A percentile compares a stretch with the other conserved stretches of the same genome.
These are phyloP conservation scores for Mus spretus DNA, from an alignment of 2,797 vertebrate species.

Conservation along the genomic window DNA sequence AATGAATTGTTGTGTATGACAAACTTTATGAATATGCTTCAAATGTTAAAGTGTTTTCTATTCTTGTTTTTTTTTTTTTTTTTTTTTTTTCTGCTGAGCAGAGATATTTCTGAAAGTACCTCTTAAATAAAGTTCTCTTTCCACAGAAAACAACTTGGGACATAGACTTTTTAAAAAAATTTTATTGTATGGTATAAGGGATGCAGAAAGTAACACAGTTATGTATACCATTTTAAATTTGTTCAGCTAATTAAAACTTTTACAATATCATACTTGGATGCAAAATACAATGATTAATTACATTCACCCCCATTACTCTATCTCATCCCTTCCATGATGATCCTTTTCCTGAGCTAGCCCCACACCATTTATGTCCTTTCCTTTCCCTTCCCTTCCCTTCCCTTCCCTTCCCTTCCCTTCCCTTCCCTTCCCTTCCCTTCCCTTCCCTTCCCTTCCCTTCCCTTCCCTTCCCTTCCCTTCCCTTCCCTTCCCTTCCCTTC, in stretches of 20 bases:
- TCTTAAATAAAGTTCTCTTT: not conserved
- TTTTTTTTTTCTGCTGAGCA: not conserved
- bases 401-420: fast-evolving
- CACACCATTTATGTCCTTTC: not conserved
- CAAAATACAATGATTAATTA: not conserved
- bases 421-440: fast-evolving
- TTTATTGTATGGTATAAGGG: not conserved
- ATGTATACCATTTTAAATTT: not conserved
- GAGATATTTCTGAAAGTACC: not conserved
- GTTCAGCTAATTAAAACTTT: not conserved
- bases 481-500: fast-evolving
- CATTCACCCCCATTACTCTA: too few species aligned
- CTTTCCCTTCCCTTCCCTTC: fast-evolving
- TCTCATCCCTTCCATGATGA: not conserved
- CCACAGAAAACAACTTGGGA: not conserved
- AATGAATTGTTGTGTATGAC: not conserved
- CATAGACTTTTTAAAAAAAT: not conserved
- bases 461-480: not conserved
- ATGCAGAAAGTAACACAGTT: not conserved
- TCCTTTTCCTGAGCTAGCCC: not conserved
- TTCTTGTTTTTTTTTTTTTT: not conserved
- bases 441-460: fast-evolving
- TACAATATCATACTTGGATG: not conserved
- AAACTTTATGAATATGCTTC: conserved; percentile 26
- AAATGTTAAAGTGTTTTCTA: conserved; percentile 21